Percentiles rank a stretch among this genome's conserved stretches.
phyloP scores from a whole-genome alignment of 1,140 invertebrate species.

The Caenorhabditis tropicalis region DNA sequence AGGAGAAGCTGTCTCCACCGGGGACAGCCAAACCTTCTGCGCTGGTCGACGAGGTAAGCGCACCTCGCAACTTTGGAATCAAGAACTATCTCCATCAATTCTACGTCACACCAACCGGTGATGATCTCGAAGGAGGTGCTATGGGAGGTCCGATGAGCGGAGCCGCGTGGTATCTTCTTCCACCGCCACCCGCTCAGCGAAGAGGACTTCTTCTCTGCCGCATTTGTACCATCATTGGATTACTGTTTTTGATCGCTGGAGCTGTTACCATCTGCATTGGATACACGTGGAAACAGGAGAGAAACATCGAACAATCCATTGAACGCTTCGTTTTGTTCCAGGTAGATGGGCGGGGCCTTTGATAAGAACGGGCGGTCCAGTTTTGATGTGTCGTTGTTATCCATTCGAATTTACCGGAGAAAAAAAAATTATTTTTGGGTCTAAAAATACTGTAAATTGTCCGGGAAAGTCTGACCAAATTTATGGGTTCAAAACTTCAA shows the following conservation, averaged over 20 bases:
- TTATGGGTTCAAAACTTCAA: too few species aligned
- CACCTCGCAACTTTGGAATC: conserved; percentile 63
- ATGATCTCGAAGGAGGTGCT: conserved; percentile 62
- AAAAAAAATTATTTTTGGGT: too few species aligned
- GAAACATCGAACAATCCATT: conserved; percentile 60
- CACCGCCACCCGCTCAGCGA: conserved; percentile 65
- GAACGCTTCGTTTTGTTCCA: conserved; percentile 50
- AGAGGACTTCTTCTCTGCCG: conserved; percentile 64
- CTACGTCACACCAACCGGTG: conserved; percentile 64
- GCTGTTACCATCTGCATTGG: conserved; percentile 66
- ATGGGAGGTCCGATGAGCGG: background rate
- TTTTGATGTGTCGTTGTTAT: too few species aligned
- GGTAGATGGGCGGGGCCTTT: too few species aligned
- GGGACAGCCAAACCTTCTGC: conserved; percentile 56
- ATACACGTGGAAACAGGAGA: conserved; percentile 66
- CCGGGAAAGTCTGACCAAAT: too few species aligned
- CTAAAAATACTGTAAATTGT: too few species aligned
- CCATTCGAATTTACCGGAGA: too few species aligned
- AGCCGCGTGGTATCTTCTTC: conserved; percentile 62
- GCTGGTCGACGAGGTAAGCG: conserved; percentile 57
- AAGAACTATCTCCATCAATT: conserved; percentile 68
- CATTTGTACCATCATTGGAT: conserved; percentile 64
- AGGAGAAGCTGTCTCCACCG: conserved; percentile 59
- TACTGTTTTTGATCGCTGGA: conserved; percentile 63
- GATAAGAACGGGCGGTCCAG: too few species aligned